Evolutionary conservation across 2,113 vertebrate genomes (phyloP).

Genomic region (Pterocles burchelli): DNA sequence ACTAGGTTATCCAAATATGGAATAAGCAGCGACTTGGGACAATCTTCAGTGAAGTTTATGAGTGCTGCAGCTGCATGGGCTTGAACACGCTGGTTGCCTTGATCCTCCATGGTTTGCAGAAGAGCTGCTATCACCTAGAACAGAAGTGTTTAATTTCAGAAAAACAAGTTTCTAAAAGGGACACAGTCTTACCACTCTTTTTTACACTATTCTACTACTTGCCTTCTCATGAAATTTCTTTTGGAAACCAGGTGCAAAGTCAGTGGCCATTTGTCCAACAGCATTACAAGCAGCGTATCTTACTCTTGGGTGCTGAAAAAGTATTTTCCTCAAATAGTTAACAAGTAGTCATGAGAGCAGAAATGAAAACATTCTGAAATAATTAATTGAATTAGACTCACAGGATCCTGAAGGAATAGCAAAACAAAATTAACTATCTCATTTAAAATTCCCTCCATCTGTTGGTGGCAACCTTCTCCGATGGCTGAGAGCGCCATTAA

Average conservation of each 20-base stretch:
- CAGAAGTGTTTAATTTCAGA: not conserved
- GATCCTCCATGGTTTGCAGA: conserved; percentile 97
- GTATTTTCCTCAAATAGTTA: conserved; percentile 11
- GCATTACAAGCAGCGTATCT: conserved; percentile 97
- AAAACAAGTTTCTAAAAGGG: not conserved
- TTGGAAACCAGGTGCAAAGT: conserved; percentile 97
- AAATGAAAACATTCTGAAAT: not conserved
- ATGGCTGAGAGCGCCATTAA: conserved; percentile 97
- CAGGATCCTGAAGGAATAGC: conserved; percentile 93
- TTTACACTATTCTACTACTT: not conserved
- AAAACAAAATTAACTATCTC: conserved; percentile 97
- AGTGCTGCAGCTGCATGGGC: conserved; percentile 96
- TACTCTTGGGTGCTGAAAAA: conserved; percentile 91
- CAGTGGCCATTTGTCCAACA: conserved; percentile 98
- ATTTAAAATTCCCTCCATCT: conserved; percentile 97
- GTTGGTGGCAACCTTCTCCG: conserved; percentile 97
- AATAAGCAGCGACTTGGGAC: conserved; percentile 92
- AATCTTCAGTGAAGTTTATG: conserved; percentile 99
- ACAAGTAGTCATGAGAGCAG: not conserved
- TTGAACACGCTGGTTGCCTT: conserved; percentile 94
- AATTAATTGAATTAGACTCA: conserved; percentile 76
- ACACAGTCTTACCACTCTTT: not conserved
- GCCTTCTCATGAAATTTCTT: conserved; percentile 99
- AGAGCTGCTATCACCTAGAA: conserved; percentile 91
- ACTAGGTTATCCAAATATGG: conserved; percentile 94